Conservation (phyloP, 1,140 invertebrate species). For the Drosophila santomea region DNA sequence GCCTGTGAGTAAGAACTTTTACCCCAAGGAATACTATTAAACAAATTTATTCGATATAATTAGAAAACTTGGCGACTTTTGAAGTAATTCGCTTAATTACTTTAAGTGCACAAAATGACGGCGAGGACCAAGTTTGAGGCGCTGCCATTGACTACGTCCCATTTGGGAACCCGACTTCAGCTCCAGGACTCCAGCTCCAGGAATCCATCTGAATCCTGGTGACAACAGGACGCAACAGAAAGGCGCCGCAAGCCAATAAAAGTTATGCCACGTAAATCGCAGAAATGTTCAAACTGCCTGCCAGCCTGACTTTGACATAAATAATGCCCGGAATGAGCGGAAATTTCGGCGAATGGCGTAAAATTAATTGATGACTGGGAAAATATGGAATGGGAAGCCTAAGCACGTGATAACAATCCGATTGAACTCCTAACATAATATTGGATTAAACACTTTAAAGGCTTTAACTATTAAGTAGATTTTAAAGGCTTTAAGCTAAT, state of each 20-base stretch:
- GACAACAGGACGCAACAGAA: constrained; percentile 58
- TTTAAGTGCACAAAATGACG: constrained; percentile 71
- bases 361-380: constrained; percentile 62
- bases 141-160: constrained; percentile 35
- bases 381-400: constrained; percentile 13
- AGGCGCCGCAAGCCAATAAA: constrained; percentile 77
- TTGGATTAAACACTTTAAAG: not conserved
- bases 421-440: not conserved
- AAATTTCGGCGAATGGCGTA: constrained; percentile 50
- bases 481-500: too few species aligned
- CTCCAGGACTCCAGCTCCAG: not conserved
- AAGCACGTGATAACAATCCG: constrained; percentile 10
- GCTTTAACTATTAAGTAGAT: not conserved
- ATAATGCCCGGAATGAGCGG: constrained; percentile 42
- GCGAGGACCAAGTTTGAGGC: constrained; percentile 47
- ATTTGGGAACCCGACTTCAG: not conserved
- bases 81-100: constrained; percentile 83
- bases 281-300: constrained; percentile 54
- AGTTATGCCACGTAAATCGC: constrained; percentile 64
- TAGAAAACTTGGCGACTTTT: constrained; percentile 84
- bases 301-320: constrained; percentile 59
- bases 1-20: constrained; percentile 33
- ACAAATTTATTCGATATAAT: constrained; percentile 84
- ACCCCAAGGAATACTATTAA: constrained; percentile 72
- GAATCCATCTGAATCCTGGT: constrained; percentile 47